Base-by-base conservation (phyloP, 1,140 invertebrate genomes). In the Asbolus verrucosus region DNA sequence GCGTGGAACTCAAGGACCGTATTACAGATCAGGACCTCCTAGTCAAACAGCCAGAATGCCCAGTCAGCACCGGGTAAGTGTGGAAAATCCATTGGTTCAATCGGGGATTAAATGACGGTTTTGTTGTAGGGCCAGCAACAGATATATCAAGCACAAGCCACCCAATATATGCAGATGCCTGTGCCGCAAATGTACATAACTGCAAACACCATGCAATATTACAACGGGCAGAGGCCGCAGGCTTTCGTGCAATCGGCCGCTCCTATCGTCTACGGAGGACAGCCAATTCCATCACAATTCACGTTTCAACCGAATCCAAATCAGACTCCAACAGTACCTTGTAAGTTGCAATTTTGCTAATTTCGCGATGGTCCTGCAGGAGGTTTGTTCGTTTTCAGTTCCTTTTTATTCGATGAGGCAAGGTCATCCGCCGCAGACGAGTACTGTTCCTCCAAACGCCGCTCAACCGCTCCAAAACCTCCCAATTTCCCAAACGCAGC, bases 11-110 rank as follows among this genome's bases (percentile, higher is more conserved):
- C 73, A 69, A 43, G 63, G 33, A 41, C 65, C 36, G 69, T 77
- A 38, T 67, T 43, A 60, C 14, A 66, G 46, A 14, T 69, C 59
- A 65, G 78, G 73, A 46, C 77, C 76, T 18, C 65, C 72, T 31
- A 79, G 50, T 61, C 78, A 78, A 75, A 18, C 65, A 19, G 66
- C 71, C 8, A 80, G 80, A 63, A 79, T 81, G 75, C 46, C 77
- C 30, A 78, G 74, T 65, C 74, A 76, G 19, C 74, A 73, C 54
- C 65, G 71, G 63, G 76, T 78, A 72, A 73, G n/a, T n/a, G n/a
- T n/a, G 74, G 72, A 3, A 36, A 61, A 33, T 9, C 3, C 15
- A 6, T n/a, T n/a, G n/a, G n/a, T n/a, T n/a, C n/a, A n/a, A n/a
- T n/a, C n/a, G n/a, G n/a, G n/a, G n/a, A n/a, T n/a, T n/a, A n/a